Percentiles rank a stretch among this genome's conserved stretches.
Conservation (phyloP, 2,113 vertebrate species). For the Gymnobelideus leadbeateri region DNA sequence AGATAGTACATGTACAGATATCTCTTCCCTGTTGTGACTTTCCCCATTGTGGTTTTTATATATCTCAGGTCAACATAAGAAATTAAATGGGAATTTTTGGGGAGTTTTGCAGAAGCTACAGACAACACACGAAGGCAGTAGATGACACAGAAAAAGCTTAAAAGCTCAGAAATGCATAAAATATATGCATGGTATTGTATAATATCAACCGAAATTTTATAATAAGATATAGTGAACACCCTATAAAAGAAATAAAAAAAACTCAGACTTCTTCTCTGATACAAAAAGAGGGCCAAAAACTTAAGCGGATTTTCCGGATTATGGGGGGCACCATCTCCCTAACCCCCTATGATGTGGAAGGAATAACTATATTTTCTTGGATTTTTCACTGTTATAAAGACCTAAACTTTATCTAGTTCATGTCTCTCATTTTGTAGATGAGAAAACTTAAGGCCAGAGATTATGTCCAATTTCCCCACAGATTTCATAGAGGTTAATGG, state of each 20-base stretch:
- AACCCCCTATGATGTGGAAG: neutral
- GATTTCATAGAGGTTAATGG: neutral
- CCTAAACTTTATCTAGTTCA: neutral
- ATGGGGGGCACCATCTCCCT: neutral
- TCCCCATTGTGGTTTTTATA: too few relatives aligned
- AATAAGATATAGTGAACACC: neutral
- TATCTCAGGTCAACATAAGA: too few relatives aligned
- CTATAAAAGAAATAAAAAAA: neutral
- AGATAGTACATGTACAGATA: neutral
- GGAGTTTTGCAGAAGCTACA: too few relatives aligned
- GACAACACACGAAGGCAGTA: neutral
- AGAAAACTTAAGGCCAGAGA: neutral
- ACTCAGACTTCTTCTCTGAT: neutral
- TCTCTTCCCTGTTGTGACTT: too few relatives aligned
- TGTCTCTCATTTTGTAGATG: neutral
- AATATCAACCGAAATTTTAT: neutral
- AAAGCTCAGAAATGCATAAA: neutral
- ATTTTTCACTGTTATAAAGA: neutral
- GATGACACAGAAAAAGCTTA: neutral
- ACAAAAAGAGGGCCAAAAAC: neutral
- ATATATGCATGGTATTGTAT: neutral
- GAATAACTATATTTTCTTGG: neutral
- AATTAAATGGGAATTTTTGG: too few relatives aligned
- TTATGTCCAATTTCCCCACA: neutral
- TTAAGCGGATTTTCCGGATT: neutral